Evolutionary conservation across 2,888 invertebrate species (phyloP).

Genomic region (Drosophila setosimentum): DNA sequence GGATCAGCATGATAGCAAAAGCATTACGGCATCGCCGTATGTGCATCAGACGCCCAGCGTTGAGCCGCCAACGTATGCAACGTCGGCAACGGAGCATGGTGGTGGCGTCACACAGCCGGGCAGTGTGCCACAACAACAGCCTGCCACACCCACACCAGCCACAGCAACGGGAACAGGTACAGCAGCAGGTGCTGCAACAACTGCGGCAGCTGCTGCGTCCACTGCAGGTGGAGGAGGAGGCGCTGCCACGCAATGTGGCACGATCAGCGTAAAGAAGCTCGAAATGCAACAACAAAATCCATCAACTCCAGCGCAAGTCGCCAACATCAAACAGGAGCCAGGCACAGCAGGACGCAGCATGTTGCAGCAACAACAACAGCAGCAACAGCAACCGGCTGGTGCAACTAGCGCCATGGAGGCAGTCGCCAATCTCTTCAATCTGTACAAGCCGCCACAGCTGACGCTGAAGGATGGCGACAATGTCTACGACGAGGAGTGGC

Average conservation of each 20-base stretch:
- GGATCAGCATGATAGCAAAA: conserved; percentile 85
- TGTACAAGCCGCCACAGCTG: conserved; percentile 91
- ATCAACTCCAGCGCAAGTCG: conserved; percentile 14
- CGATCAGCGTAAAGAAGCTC: conserved; percentile 83
- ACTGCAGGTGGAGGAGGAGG: conserved; percentile 6
- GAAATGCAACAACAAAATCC: conserved; percentile 70
- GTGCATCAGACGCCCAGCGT: conserved; percentile 84
- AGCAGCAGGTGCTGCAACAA: not conserved
- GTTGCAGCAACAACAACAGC: conserved; percentile 31
- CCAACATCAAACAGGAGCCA: conserved; percentile 62
- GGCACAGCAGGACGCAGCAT: conserved; percentile 33
- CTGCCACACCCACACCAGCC: conserved; percentile 54
- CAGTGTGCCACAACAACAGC: conserved; percentile 76
- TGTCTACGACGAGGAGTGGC: conserved; percentile 92
- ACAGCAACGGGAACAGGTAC: conserved; percentile 20
- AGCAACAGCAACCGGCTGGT: conserved; percentile 15
- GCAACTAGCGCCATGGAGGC: conserved; percentile 64
- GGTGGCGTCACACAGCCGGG: conserved; percentile 37
- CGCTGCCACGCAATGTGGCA: conserved; percentile 71
- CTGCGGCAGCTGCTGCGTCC: not conserved
- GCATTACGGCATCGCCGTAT: conserved; percentile 85
- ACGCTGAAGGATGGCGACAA: conserved; percentile 92
- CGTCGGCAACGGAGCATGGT: conserved; percentile 74
- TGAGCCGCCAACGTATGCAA: conserved; percentile 83
- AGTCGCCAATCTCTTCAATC: conserved; percentile 80